Conservation (phyloP, 2,888 invertebrate genomes). For the Isotomurus palustris region DNA sequence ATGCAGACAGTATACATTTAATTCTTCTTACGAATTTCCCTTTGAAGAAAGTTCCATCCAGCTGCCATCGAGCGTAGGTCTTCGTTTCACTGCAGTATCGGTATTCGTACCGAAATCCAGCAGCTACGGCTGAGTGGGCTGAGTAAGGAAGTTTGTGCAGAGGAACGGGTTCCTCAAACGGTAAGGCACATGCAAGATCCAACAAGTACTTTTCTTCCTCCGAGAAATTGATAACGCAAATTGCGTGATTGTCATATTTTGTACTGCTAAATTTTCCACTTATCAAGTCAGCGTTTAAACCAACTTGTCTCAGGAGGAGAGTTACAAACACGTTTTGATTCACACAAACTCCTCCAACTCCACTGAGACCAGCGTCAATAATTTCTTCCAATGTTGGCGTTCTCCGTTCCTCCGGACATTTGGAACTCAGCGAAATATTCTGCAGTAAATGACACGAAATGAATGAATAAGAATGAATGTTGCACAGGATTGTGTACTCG, state of each 20-base stretch:
- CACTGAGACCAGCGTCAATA: slow-evolving; percentile 13
- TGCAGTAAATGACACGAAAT: too few relatives aligned
- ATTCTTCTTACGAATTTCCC: slow-evolving; percentile 9
- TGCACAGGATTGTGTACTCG: too few relatives aligned
- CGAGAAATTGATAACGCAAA: slow-evolving; percentile 28
- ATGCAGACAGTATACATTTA: too few relatives aligned
- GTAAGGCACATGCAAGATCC: slow-evolving; percentile 30
- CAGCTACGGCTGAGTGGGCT: slow-evolving; percentile 18
- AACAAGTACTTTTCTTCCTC: slow-evolving; percentile 25
- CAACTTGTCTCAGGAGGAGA: slow-evolving; percentile 24
- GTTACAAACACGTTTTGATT: slow-evolving; percentile 30
- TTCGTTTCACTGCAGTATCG: slow-evolving; percentile 5
- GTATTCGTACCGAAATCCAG: slow-evolving; percentile 21
- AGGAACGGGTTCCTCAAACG: slow-evolving; percentile 26
- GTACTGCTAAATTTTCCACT: slow-evolving; percentile 28
- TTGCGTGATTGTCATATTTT: slow-evolving; percentile 30
- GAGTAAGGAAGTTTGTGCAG: slow-evolving; percentile 23
- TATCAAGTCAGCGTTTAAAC: slow-evolving; percentile 22
- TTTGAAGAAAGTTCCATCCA: slow-evolving; percentile 23
- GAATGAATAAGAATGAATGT: too few relatives aligned
- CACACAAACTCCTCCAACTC: slow-evolving; percentile 35
- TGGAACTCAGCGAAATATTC: slow-evolving; percentile 19
- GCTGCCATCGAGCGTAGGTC: slow-evolving; percentile 11
- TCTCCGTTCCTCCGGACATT: slow-evolving; percentile 13
- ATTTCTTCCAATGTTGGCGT: slow-evolving; percentile 14